Conservation (phyloP, 2,113 vertebrate genomes). For the Turnix velox region DNA sequence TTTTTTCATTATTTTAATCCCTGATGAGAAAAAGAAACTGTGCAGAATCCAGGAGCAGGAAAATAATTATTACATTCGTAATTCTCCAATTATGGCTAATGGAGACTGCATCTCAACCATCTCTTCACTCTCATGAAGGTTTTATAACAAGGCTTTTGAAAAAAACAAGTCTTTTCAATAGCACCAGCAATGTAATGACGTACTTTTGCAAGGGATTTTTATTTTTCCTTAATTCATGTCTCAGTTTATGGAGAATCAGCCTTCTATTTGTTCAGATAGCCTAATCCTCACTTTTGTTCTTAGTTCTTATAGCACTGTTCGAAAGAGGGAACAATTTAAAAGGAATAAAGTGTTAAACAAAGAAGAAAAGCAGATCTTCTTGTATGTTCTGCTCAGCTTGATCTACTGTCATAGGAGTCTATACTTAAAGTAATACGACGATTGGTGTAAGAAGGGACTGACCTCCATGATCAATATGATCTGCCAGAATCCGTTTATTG, state of each 20-base stretch:
- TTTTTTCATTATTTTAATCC: slow-evolving; percentile 61
- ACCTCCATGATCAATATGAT: too few relatives aligned
- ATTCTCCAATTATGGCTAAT: slow-evolving; percentile 68
- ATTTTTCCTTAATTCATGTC: slow-evolving; percentile 45
- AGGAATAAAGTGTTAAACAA: background rate
- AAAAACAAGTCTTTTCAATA: slow-evolving; percentile 64
- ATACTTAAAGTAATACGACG: too few relatives aligned
- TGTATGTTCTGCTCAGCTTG: background rate
- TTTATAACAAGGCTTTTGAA: slow-evolving; percentile 64
- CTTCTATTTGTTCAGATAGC: slow-evolving; percentile 44
- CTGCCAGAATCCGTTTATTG: too few relatives aligned
- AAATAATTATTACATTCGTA: slow-evolving; percentile 67
- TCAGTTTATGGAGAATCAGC: slow-evolving; percentile 26
- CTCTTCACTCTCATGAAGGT: slow-evolving; percentile 59
- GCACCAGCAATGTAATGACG: slow-evolving; percentile 51
- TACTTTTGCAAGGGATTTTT: slow-evolving; percentile 55
- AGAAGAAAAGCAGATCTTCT: background rate
- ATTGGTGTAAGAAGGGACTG: too few relatives aligned
- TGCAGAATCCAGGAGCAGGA: slow-evolving; percentile 55
- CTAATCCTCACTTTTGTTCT: slow-evolving; percentile 63
- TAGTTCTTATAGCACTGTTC: background rate
- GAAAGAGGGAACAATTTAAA: background rate
- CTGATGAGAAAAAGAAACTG: slow-evolving; percentile 66
- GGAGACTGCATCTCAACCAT: slow-evolving; percentile 18
- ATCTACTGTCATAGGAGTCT: background rate